Evolutionary conservation across 2,113 vertebrate species (phyloP), one percentile per base, ranked within the genome.

Genomic region (Anolis sagrei): DNA sequence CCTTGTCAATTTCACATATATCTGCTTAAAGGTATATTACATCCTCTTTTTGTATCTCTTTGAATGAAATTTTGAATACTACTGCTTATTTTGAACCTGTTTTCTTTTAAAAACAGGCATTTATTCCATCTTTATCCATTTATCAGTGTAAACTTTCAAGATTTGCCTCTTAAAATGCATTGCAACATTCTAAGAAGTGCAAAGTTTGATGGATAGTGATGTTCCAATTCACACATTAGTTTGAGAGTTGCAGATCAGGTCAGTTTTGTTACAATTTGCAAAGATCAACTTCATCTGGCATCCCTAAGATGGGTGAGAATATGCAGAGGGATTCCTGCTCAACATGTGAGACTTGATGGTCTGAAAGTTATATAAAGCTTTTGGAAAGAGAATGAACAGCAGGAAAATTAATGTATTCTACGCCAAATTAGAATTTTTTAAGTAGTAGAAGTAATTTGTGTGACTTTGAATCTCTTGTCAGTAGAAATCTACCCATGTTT

Each of bases 381-480:
- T 32, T 76, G 49, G 78, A 48, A 0, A 72, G 62, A 76, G 82
- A 48, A 86, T 73, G 23, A 88, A 69, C 75, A 58, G 51, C 76
- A 77, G n/a, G 14, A 2, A 34, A 77, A 77, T 79, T 23, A 78
- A 61, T 32, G 4, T 89, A 90, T 79, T 5, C 62, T 64, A 5
- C 89, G 84, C 89, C 79, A 79, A 89, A 90, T 94, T 89, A 91
- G 79, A 85, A 23, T 89, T 89, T 44, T 95, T 94, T 91, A 39
- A 86, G 68, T 80, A 82, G 66, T 86, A 89, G 81, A 92, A 91
- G 90, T 93, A 93, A 96, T 96, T 94, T 95, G 90, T 93, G 68
- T 93, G 91, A 92, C 32, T 95, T 94, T 93, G 91, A 93, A 84
- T 94, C 87, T 93, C 91, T 93, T 92, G 72, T 88, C 83, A 88